Conservation (phyloP, 1,140 invertebrate species). For the Hypothenemus hampei region DNA sequence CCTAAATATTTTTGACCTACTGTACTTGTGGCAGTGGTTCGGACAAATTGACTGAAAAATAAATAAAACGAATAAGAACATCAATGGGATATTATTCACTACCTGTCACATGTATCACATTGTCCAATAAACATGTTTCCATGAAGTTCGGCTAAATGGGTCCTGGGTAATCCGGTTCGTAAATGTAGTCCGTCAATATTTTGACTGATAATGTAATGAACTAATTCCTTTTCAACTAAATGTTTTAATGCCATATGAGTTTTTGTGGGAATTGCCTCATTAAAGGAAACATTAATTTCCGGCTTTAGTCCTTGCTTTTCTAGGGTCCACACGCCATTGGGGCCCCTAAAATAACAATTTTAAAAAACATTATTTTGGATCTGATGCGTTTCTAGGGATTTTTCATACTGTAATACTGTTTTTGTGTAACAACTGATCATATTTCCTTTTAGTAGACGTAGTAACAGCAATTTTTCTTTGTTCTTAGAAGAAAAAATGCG, state of each 20-base stretch:
- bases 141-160: slow-evolving; percentile 87
- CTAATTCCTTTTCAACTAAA: slow-evolving; percentile 67
- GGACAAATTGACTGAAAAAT: slow-evolving; percentile 77
- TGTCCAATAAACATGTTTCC: slow-evolving; percentile 98
- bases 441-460: no score
- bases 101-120: slow-evolving; percentile 87
- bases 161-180: slow-evolving; percentile 77
- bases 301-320: slow-evolving; percentile 90
- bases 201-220: slow-evolving; percentile 90
- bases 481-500: no score
- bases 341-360: slow-evolving; percentile 59
- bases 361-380: slow-evolving; percentile 48
- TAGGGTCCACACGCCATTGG: slow-evolving; percentile 97
- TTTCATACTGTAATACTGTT: no score
- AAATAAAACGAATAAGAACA: slow-evolving; percentile 16
- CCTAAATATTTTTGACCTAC: slow-evolving; percentile 89
- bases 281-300: slow-evolving; percentile 79
- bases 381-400: no score
- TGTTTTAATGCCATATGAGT: slow-evolving; percentile 91
- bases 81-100: no score
- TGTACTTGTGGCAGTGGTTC: slow-evolving; percentile 71
- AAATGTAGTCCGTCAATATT: slow-evolving; percentile 98
- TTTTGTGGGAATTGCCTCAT: slow-evolving; percentile 85
- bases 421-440: no score
- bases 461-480: no score